Evolutionary conservation across 2,888 invertebrate species (phyloP).

Genomic region (Drosophila basisetae): DNA sequence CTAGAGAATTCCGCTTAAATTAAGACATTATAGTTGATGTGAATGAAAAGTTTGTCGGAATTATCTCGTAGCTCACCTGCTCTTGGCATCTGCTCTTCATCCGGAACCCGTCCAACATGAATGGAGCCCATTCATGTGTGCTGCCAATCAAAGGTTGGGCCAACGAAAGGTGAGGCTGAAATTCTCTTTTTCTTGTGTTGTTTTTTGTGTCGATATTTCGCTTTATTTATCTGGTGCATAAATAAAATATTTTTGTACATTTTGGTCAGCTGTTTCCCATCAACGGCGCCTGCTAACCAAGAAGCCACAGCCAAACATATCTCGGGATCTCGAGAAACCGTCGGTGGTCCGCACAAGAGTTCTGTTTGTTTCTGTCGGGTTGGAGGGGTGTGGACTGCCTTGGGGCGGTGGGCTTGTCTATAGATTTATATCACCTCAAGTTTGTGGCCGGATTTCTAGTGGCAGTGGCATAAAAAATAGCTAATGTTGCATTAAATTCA

Average conservation of each 20-base stretch:
- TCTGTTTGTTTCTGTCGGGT: not conserved
- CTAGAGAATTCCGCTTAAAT: not conserved
- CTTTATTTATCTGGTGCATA: slow-evolving; percentile 74
- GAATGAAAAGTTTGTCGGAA: not conserved
- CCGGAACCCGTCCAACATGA: slow-evolving; percentile 17
- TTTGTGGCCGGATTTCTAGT: slow-evolving; percentile 23
- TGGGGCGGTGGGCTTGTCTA: slow-evolving; percentile 12
- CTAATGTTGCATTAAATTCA: slow-evolving; percentile 81
- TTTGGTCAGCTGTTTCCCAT: slow-evolving; percentile 78
- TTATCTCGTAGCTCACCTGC: slow-evolving; percentile 31
- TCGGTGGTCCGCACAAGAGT: slow-evolving; percentile 60
- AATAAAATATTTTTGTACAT: slow-evolving; percentile 75
- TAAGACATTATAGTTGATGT: slow-evolving; percentile 2
- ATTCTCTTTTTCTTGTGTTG: not conserved
- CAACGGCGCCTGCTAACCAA: slow-evolving; percentile 68
- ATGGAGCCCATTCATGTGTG: slow-evolving; percentile 42
- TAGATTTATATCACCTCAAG: slow-evolving; percentile 66
- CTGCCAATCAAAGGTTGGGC: slow-evolving; percentile 64
- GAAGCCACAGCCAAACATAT: slow-evolving; percentile 14
- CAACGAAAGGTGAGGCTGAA: slow-evolving; percentile 1
- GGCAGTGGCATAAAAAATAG: slow-evolving; percentile 62
- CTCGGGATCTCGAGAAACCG: slow-evolving; percentile 34
- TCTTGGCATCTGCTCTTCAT: slow-evolving; percentile 51
- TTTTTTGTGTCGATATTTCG: slow-evolving; percentile 36
- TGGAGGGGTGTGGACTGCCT: not conserved